Evolutionary conservation across 2,888 invertebrate species (phyloP), one percentile per base, ranked within the genome.

Genomic region (Brachypterus glaber): DNA sequence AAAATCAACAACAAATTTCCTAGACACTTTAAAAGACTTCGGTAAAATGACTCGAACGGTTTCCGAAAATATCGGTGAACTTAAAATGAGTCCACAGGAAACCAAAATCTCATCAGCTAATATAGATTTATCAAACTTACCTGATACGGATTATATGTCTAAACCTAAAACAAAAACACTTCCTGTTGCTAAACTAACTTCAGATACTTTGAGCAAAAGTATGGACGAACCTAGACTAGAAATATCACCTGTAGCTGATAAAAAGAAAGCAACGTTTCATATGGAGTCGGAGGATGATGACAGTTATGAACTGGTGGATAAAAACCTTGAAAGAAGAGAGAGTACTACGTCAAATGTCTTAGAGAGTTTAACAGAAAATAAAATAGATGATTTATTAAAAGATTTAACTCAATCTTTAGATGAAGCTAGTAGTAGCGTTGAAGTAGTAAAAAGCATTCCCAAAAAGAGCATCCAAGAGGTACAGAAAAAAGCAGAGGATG

Each of bases 271-370:
- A 7, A 49, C 69, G 38, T 70, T 71, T 46, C 62, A 62, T 40
- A 58, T 70, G 44, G 67, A 67, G 49, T 69, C 69, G 8, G 67
- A 65, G 49, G 68, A 66, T 24, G 66, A 65, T 35, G 57, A 58
- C 36, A 45, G 52, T n/a, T 33, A 43, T 14, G 48, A 47, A 25
- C 12, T 32, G 38, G 37, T 27, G 17, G 39, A 17, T 17, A 39
- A 40, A 33, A 21, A 33, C 17, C 12, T 9, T 3, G 46, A 48
- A 11, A 51, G 51, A 39, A 51, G 55, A 24, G 57, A 53, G 32
- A 59, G 59, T 46, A 41, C 52, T 4, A 55, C 49, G 40, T 60
- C 61, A 3, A 62, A 60, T 39, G 49, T 62, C 30, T 43, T 60
- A 25, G 62, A 60, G 46, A 55, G 52, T 17, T 41, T 60, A 32